Conservation (phyloP, 1,140 invertebrate genomes). For the Bombus confusus region DNA sequence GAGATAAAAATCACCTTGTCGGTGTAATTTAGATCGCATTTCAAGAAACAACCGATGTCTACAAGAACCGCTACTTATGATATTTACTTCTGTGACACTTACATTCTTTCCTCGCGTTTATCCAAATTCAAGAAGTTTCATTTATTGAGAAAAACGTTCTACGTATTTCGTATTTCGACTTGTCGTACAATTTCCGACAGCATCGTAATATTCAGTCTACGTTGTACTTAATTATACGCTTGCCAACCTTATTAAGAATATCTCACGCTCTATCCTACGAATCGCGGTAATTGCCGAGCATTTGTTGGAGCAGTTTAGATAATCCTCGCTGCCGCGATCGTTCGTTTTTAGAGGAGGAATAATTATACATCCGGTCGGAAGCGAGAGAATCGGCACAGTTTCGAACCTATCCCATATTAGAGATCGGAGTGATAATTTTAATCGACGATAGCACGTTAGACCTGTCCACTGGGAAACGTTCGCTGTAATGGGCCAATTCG, state of each 20-base stretch:
- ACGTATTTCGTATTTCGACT: too few relatives aligned
- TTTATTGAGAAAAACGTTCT: too few relatives aligned
- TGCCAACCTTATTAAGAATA: neutral
- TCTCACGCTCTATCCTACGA: neutral
- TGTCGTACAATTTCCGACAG: neutral
- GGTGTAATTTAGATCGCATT: neutral
- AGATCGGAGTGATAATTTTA: conserved; percentile 42
- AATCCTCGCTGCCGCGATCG: neutral
- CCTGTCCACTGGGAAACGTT: conserved; percentile 14
- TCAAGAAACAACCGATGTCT: neutral
- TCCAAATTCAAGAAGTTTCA: neutral
- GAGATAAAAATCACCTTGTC: neutral
- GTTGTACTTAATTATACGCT: neutral
- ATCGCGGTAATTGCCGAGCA: neutral
- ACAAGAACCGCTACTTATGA: neutral
- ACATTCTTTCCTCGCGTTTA: neutral
- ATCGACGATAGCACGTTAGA: conserved; percentile 23
- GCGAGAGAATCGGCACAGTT: neutral
- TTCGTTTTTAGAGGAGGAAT: neutral
- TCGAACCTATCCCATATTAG: neutral
- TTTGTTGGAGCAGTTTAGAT: neutral
- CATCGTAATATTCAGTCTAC: neutral
- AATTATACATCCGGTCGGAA: neutral
- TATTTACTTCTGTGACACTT: neutral
- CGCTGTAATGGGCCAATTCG: neutral